phyloP scores from a whole-genome alignment of 2,888 invertebrate species.

The Aspidiotus rigidus region DNA sequence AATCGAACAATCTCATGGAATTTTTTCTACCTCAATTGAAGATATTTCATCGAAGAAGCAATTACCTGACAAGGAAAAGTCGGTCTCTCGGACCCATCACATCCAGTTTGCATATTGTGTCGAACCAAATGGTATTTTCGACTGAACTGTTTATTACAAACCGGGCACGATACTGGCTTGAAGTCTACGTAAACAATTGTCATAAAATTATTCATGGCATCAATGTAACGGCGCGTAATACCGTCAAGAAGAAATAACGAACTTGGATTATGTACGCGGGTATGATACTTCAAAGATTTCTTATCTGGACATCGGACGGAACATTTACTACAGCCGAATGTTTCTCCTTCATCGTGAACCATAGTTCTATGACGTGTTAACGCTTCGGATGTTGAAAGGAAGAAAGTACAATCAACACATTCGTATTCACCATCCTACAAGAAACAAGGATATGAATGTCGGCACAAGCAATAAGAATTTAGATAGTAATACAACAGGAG shows the following conservation, averaged over 20 bases:
- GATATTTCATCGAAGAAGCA: constrained; percentile 18
- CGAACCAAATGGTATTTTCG: constrained; percentile 65
- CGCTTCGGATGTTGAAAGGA: constrained; percentile 59
- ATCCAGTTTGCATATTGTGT: constrained; percentile 60
- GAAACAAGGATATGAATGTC: constrained; percentile 20
- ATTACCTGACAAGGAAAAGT: constrained; percentile 51
- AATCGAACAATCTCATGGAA: not conserved
- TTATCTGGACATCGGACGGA: constrained; percentile 56
- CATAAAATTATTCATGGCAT: not conserved
- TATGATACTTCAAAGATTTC: constrained; percentile 55
- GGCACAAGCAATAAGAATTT: not conserved
- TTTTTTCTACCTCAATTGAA: not conserved
- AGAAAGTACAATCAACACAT: constrained; percentile 58
- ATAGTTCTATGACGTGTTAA: constrained; percentile 57
- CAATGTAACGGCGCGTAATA: not conserved
- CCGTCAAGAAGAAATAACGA: constrained; percentile 1
- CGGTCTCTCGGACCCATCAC: constrained; percentile 51
- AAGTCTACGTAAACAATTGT: constrained; percentile 17
- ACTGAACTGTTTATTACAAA: constrained; percentile 63
- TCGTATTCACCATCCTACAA: constrained; percentile 48
- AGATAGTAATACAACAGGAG: not conserved
- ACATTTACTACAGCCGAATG: constrained; percentile 58
- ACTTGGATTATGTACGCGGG: constrained; percentile 50
- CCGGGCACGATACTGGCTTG: constrained; percentile 48
- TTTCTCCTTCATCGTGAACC: constrained; percentile 58